phyloP scores from a whole-genome alignment of 2,888 invertebrate genomes.

The Chrysolina americana region DNA sequence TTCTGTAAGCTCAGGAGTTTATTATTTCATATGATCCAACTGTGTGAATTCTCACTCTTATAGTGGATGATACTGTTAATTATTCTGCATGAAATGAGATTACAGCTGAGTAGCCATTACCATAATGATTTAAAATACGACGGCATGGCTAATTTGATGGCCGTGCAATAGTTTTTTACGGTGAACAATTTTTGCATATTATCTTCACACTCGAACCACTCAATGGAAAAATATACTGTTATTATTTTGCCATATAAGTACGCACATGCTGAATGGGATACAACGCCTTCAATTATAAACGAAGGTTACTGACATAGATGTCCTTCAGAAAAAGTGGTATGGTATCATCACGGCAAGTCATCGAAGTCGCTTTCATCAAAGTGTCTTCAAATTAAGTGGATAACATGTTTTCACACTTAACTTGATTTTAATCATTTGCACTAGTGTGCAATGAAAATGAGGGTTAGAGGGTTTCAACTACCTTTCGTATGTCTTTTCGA shows the following conservation, averaged over 20 bases:
- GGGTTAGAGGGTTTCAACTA: too few species aligned
- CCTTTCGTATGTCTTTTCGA: too few species aligned
- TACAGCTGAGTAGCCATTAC: not conserved
- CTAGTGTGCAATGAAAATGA: too few species aligned
- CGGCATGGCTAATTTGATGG: conserved; percentile 12
- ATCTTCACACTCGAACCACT: conserved; percentile 1
- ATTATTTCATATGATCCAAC: too few species aligned
- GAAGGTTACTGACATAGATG: conserved; percentile 5
- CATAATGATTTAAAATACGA: conserved; percentile 4
- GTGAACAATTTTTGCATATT: conserved; percentile 8
- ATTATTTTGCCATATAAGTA: conserved; percentile 11
- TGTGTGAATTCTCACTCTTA: not conserved
- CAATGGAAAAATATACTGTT: conserved; percentile 15
- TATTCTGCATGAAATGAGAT: not conserved
- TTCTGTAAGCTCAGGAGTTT: too few species aligned
- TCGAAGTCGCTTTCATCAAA: conserved; percentile 8
- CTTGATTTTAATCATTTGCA: too few species aligned
- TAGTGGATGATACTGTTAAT: not conserved
- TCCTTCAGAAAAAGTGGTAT: conserved; percentile 10
- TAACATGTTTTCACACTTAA: too few species aligned
- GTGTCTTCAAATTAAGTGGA: not conserved
- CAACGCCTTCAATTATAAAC: not conserved
- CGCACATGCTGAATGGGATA: conserved; percentile 6
- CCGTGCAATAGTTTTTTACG: conserved; percentile 2
- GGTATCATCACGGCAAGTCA: conserved; percentile 6